Conservation (phyloP, 2,888 invertebrate genomes). For the Incurvaria masculella region DNA sequence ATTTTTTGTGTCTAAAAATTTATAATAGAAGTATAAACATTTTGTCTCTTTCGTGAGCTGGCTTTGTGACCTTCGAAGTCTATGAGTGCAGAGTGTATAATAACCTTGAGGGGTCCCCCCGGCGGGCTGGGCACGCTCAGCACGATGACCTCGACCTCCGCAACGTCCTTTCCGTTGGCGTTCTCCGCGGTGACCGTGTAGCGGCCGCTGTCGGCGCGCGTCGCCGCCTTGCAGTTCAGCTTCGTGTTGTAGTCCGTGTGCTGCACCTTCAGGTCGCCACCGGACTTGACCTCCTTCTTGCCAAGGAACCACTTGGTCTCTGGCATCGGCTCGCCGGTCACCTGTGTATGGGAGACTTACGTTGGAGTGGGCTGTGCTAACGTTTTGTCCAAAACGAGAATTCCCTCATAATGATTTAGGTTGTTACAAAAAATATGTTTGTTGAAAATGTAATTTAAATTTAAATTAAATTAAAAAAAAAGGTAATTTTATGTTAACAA, state of each 20-base stretch:
- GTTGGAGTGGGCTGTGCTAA: too few species aligned
- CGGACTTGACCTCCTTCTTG: conserved; percentile 71
- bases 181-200: conserved; percentile 94
- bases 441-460: too few species aligned
- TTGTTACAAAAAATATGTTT: too few species aligned
- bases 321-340: conserved; percentile 90
- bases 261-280: conserved; percentile 73
- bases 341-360: too few species aligned
- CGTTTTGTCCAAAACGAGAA: too few species aligned
- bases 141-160: conserved; percentile 88
- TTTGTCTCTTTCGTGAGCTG: neutral
- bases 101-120: conserved; percentile 85
- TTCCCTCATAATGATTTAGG: too few species aligned
- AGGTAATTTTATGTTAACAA: too few species aligned
- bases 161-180: conserved; percentile 89
- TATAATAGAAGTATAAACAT: neutral
- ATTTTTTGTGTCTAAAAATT: too few species aligned
- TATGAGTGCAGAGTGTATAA: neutral
- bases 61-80: neutral
- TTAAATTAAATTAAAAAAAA: too few species aligned
- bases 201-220: conserved; percentile 83
- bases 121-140: conserved; percentile 88
- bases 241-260: conserved; percentile 86
- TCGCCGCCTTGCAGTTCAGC: conserved; percentile 73
- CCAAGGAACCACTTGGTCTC: conserved; percentile 88